These are phyloP conservation scores for Macaria liturata DNA, from an alignment of 2,888 invertebrate species.

Conservation along the genomic window DNA sequence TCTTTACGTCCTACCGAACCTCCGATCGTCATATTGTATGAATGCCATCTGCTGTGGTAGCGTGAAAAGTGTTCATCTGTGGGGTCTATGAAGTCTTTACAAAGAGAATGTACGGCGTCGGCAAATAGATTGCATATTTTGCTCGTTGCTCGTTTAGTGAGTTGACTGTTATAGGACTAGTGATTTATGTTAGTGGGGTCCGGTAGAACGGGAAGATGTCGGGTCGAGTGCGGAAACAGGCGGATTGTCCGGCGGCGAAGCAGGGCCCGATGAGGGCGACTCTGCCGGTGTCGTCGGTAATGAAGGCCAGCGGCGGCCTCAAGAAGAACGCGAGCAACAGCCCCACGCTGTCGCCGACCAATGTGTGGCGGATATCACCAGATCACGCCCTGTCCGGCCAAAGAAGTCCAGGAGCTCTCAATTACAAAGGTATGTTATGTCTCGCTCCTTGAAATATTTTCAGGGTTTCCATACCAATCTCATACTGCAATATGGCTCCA, in stretches of 20 bases:
- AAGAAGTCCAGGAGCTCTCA: slow-evolving; percentile 88
- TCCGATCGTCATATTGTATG: slow-evolving; percentile 24
- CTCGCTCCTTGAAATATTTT: too few species aligned
- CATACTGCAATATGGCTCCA: too few species aligned
- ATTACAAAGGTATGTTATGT: slow-evolving; percentile 85
- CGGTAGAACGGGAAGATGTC: slow-evolving; percentile 72
- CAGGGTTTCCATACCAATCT: too few species aligned
- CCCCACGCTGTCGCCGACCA: slow-evolving; percentile 86
- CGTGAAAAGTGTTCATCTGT: slow-evolving; percentile 31
- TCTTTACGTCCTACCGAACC: slow-evolving; percentile 47
- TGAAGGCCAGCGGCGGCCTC: slow-evolving; percentile 85
- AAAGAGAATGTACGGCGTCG: slow-evolving; percentile 71
- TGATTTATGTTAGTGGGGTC: slow-evolving; percentile 46
- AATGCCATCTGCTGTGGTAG: slow-evolving; percentile 12
- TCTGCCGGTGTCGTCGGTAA: slow-evolving; percentile 88
- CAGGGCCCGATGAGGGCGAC: slow-evolving; percentile 90
- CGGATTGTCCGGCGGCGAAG: slow-evolving; percentile 84
- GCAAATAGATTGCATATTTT: slow-evolving; percentile 58
- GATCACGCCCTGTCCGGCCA: slow-evolving; percentile 88
- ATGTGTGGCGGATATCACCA: slow-evolving; percentile 87
- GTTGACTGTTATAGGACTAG: slow-evolving; percentile 48
- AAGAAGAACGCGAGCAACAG: slow-evolving; percentile 85
- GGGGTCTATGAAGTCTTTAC: slow-evolving; percentile 63
- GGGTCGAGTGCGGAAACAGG: slow-evolving; percentile 86
- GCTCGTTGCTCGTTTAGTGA: slow-evolving; percentile 47